These are phyloP conservation scores for Hippocampus barbouri DNA, from an alignment of 2,113 vertebrate genomes.

Conservation along the genomic window DNA sequence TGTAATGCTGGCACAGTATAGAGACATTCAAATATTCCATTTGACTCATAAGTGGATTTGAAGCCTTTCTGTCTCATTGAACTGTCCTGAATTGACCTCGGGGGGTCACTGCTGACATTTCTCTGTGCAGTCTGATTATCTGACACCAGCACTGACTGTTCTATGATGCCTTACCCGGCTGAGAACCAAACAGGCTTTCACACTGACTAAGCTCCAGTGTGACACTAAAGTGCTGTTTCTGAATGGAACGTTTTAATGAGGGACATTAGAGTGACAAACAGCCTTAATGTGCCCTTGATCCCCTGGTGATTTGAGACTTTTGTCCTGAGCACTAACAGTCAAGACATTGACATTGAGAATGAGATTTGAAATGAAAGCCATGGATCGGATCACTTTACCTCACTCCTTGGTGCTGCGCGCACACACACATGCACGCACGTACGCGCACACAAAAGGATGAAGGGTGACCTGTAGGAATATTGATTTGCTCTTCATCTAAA, in stretches of 20 bases:
- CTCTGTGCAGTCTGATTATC: constrained; percentile 11
- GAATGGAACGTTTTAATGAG: constrained; percentile 30
- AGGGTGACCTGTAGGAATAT: neutral
- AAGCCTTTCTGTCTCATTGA: neutral
- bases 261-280: constrained; percentile 49
- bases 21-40: neutral
- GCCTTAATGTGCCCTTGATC: constrained; percentile 50
- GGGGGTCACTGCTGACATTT: neutral
- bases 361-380: constrained; percentile 45
- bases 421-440: too few relatives aligned
- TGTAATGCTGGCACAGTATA: neutral
- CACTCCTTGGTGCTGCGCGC: neutral
- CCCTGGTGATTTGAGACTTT: constrained; percentile 26
- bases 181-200: constrained; percentile 33
- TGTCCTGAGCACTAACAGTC: constrained; percentile 23
- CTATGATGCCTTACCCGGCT: constrained; percentile 8
- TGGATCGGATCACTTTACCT: constrained; percentile 26
- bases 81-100: neutral
- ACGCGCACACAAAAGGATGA: neutral
- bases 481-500: neutral
- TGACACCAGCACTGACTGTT: constrained; percentile 25
- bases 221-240: constrained; percentile 49
- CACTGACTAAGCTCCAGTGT: constrained; percentile 37
- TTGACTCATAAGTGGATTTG: neutral
- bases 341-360: constrained; percentile 46